Evolutionary conservation across 2,797 vertebrate genomes (phyloP).

Genomic region (Premnoplex brunnescens): DNA sequence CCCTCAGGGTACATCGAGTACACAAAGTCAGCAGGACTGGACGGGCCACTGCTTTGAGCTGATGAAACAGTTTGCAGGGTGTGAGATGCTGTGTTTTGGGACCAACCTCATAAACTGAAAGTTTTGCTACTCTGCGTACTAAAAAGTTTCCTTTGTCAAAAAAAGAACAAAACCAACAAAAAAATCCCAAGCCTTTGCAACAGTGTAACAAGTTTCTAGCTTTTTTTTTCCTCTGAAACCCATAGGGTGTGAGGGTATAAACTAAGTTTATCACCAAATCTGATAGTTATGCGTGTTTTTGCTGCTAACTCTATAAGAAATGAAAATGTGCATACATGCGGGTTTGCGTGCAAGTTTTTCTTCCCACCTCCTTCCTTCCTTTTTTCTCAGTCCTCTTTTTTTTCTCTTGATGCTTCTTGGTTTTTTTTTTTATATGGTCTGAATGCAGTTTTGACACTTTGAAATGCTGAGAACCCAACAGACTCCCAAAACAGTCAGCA

Average conservation of each 20-base stretch:
- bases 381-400: background rate
- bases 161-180: background rate
- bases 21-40: background rate
- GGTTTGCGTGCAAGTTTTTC: background rate
- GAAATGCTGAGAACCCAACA: background rate
- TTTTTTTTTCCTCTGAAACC: background rate
- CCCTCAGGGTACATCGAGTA: background rate
- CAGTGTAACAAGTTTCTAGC: background rate
- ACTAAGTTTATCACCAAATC: background rate
- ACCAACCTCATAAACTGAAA: background rate
- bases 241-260: background rate
- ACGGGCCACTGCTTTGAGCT: background rate
- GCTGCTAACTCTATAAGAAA: background rate
- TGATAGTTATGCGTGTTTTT: background rate
- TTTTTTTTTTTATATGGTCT: background rate
- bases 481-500: background rate
- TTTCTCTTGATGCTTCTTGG: background rate
- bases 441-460: background rate
- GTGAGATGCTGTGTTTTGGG: background rate
- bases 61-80: background rate
- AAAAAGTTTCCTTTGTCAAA: background rate
- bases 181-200: accelerated
- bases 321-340: background rate
- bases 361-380: background rate
- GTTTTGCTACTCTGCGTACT: background rate